Evolutionary conservation across 2,797 vertebrate genomes (phyloP).

Genomic region (Trachops cirrhosus): DNA sequence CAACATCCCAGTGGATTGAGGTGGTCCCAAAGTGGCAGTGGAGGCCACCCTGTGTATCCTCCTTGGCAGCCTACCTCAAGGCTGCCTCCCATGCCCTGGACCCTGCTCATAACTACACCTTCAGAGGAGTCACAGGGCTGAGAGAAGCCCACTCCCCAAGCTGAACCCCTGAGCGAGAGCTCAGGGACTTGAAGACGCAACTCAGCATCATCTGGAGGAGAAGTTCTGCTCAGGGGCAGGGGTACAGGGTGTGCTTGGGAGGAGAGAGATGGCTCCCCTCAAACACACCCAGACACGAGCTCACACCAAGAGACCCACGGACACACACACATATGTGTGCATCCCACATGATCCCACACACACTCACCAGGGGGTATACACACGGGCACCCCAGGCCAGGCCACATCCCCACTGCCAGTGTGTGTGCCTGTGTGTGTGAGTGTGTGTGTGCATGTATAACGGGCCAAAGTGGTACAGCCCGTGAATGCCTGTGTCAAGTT

Average conservation of each 20-base stretch:
- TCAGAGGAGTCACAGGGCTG: not conserved
- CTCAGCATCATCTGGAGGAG: not conserved
- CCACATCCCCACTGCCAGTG: not conserved
- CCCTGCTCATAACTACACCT: not conserved
- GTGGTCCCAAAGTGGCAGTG: not conserved
- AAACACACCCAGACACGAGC: not conserved
- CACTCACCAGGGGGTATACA: not conserved
- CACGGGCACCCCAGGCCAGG: not conserved
- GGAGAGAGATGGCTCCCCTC: not conserved
- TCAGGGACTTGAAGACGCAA: not conserved
- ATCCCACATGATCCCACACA: not conserved
- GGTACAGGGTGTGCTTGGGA: not conserved
- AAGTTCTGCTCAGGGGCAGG: not conserved
- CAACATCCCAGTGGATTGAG: not conserved
- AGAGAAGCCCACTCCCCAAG: not conserved
- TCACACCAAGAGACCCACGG: not conserved
- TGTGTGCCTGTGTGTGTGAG: not conserved
- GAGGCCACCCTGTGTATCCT: not conserved
- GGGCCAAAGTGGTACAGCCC: too few species aligned
- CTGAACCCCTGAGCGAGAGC: not conserved
- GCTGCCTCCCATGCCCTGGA: not conserved
- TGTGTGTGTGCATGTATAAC: not conserved
- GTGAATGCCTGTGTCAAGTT: not conserved
- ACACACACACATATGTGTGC: fast-evolving
- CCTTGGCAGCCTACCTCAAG: not conserved